Conservation (phyloP, 1,140 invertebrate species). For the Luehdorfia chinensis region DNA sequence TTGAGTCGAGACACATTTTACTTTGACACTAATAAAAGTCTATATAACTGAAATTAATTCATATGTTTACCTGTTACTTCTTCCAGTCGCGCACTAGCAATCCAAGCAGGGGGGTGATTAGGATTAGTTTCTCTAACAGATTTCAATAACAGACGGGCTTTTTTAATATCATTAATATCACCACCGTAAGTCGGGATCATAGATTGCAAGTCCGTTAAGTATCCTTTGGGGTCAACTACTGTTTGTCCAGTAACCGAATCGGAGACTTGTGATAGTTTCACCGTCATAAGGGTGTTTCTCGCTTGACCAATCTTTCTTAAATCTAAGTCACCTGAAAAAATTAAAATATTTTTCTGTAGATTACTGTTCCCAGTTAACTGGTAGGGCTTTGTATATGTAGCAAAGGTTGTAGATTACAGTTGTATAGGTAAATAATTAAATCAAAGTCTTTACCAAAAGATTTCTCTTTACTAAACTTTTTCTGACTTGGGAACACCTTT, state of each 20-base stretch:
- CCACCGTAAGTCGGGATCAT: constrained; percentile 99
- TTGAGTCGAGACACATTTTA: no score
- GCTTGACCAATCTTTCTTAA: constrained; percentile 99
- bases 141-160: constrained; percentile 96
- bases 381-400: no score
- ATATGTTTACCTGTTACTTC: constrained; percentile 96
- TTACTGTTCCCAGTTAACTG: no score
- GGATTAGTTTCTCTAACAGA: constrained; percentile 99
- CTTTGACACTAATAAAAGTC: no score
- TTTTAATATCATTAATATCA: constrained; percentile 99
- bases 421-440: no score
- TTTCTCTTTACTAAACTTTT: no score
- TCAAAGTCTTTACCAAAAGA: no score
- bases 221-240: constrained; percentile 99
- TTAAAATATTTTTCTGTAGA: no score
- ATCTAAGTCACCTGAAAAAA: constrained; percentile 93
- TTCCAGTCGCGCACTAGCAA: constrained; percentile 98
- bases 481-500: no score
- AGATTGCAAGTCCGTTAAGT: constrained; percentile 98
- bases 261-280: constrained; percentile 97
- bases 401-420: constrained; percentile 8
- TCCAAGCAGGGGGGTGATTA: constrained; percentile 99
- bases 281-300: constrained; percentile 99
- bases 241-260: constrained; percentile 99
- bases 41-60: no score